phyloP scores from a whole-genome alignment of 2,797 vertebrate species.

The Psittacula echo region DNA sequence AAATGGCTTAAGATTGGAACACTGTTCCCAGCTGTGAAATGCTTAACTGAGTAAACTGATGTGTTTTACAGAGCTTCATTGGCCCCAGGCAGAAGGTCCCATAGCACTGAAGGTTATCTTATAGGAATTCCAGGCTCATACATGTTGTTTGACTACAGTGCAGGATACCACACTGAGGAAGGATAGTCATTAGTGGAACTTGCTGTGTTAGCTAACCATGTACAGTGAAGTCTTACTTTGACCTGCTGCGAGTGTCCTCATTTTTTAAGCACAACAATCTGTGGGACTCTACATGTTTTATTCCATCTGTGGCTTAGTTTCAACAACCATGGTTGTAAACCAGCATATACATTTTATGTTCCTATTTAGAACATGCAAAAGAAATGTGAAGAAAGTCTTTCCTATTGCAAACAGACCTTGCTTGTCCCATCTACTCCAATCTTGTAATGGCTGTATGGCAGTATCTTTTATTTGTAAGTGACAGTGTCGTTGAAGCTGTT shows the following conservation, averaged over 20 bases:
- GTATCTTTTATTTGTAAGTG: not conserved
- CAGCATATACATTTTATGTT: not conserved
- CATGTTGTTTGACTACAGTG: not conserved
- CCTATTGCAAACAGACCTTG: not conserved
- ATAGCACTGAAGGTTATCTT: not conserved
- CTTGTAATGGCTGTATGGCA: not conserved
- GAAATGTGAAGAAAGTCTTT: not conserved
- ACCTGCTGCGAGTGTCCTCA: not conserved
- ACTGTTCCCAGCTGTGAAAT: not conserved
- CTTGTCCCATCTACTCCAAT: not conserved
- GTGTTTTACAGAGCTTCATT: not conserved
- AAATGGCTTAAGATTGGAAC: not conserved
- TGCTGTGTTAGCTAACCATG: not conserved
- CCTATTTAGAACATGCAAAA: not conserved
- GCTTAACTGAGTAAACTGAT: not conserved
- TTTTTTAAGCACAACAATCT: not conserved
- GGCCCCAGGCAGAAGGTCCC: not conserved
- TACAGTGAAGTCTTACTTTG: not conserved
- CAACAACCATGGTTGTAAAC: not conserved
- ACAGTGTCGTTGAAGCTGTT: not conserved
- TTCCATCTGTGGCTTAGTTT: not conserved
- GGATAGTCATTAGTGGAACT: not conserved
- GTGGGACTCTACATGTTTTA: not conserved
- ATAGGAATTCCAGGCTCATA: not conserved
- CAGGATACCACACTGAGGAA: not conserved